Conservation (phyloP, 2,797 vertebrate species). For the Sardinella longiceps region DNA sequence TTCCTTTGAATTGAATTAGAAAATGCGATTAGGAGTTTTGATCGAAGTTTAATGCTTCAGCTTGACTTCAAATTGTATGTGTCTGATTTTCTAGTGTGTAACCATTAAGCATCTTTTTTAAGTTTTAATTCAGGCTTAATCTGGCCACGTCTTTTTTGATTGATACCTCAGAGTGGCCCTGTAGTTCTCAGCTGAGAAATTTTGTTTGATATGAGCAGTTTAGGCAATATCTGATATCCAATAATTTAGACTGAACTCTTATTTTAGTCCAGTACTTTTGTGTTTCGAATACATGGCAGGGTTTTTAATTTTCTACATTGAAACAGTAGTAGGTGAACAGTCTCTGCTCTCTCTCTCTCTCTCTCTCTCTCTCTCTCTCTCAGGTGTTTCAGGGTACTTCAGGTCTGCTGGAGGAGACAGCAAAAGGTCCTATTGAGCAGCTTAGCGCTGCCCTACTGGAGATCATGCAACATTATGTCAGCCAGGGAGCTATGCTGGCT, state of each 20-base stretch:
- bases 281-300: neutral
- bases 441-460: conserved; percentile 66
- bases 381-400: conserved; percentile 59
- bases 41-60: no score
- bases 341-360: neutral
- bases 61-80: no score
- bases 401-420: conserved; percentile 55
- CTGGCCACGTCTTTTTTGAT: neutral
- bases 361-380: neutral
- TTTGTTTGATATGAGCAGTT: neutral
- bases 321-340: no score
- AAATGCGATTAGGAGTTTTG: no score
- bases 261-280: neutral
- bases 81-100: no score
- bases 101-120: no score
- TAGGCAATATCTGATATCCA: neutral
- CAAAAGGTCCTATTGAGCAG: conserved; percentile 52
- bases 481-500: conserved; percentile 71
- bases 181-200: neutral
- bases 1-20: no score
- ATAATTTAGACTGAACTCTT: no score
- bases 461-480: conserved; percentile 63
- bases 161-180: neutral
- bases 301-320: neutral
- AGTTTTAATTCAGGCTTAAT: no score